Percentiles rank a stretch among this genome's conserved stretches.
These are phyloP conservation scores for Ateles fusciceps DNA, from an alignment of 2,797 vertebrate genomes.

Conservation along the genomic window DNA sequence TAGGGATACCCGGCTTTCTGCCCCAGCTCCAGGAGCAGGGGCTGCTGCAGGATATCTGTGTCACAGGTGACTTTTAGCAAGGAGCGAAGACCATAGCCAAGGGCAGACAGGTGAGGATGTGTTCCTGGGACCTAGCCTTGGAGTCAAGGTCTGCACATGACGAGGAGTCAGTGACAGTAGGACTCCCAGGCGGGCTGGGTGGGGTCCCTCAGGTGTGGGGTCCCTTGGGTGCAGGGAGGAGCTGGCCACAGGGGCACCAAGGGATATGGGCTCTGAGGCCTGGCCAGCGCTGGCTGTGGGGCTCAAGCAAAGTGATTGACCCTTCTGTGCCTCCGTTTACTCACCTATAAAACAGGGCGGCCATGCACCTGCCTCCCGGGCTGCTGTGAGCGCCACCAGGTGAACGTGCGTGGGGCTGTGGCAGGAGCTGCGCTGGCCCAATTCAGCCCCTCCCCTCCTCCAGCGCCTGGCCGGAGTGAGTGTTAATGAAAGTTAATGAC, in stretches of 20 bases:
- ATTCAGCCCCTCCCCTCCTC: too few relatives aligned
- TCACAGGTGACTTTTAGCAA: neutral
- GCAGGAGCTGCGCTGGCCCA: neutral
- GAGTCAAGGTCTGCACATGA: neutral
- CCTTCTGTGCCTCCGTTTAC: neutral
- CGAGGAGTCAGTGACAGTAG: neutral
- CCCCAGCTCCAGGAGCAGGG: neutral
- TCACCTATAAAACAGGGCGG: neutral
- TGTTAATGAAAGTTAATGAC: neutral
- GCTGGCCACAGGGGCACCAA: neutral
- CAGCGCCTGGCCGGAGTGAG: neutral
- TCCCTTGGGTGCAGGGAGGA: neutral
- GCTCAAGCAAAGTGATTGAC: neutral
- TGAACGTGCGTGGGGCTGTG: too few relatives aligned
- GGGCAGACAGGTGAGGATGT: too few relatives aligned
- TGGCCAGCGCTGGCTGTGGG: neutral
- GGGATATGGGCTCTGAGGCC: neutral
- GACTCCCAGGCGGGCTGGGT: neutral
- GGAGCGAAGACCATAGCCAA: neutral
- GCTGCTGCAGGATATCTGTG: rapidly evolving
- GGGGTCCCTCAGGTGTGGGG: neutral
- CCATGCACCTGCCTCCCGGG: neutral
- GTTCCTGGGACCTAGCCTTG: neutral
- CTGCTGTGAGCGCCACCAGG: neutral
- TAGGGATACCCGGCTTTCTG: neutral